A percentile compares a stretch with the other conserved stretches of the same genome.
phyloP scores from a whole-genome alignment of 2,888 invertebrate species.

The Gari tellinella region DNA sequence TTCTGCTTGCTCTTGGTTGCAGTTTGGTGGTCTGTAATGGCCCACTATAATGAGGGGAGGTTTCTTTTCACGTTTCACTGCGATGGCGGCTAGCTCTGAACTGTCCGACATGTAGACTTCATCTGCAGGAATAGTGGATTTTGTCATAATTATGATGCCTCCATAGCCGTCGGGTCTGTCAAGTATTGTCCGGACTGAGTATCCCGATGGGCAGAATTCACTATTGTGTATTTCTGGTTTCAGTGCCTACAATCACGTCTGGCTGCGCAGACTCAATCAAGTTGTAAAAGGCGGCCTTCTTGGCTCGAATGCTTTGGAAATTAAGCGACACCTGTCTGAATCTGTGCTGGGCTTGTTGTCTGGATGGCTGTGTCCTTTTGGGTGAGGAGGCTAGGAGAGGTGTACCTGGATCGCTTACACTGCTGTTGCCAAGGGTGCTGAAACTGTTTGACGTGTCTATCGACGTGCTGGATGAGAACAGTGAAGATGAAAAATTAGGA shows the following conservation, averaged over 20 bases:
- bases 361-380: background rate
- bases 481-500: no score
- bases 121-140: background rate
- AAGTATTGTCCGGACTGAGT: background rate
- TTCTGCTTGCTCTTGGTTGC: no score
- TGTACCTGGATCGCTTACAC: no score
- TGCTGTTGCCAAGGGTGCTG: no score
- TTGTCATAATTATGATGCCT: background rate
- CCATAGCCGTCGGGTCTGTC: background rate
- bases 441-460: no score
- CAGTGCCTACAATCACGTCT: slow-evolving; percentile 14
- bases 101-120: background rate
- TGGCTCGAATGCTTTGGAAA: no score
- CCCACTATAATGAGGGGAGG: background rate
- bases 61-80: slow-evolving; percentile 3
- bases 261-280: slow-evolving; percentile 20
- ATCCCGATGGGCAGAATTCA: slow-evolving; percentile 18
- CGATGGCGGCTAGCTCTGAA: background rate
- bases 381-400: no score
- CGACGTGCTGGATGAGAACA: no score
- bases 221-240: slow-evolving; percentile 8
- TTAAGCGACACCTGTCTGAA: no score
- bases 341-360: no score
- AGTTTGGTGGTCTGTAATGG: slow-evolving; percentile 1
- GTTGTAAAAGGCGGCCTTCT: slow-evolving; percentile 1